A percentile compares a stretch with the other conserved stretches of the same genome.
These are phyloP conservation scores for Psilopsiagon aymara DNA, from an alignment of 2,113 vertebrate species.

Conservation along the genomic window DNA sequence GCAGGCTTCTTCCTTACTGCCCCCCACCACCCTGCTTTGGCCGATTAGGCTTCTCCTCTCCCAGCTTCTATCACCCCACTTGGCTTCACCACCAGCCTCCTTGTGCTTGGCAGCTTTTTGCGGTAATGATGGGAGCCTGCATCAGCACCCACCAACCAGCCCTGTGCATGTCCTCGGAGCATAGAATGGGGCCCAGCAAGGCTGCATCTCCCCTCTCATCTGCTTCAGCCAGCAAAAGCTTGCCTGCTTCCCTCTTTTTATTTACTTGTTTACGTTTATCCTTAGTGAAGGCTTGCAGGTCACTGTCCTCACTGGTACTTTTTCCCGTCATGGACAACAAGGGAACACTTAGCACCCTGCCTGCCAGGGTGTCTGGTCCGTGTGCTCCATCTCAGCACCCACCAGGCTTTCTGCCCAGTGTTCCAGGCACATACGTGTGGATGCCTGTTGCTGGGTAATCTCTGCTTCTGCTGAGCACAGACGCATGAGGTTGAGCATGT, in stretches of 20 bases:
- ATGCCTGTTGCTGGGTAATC: not conserved
- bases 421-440: not conserved
- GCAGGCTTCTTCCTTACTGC: not conserved
- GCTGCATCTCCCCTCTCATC: rapidly evolving
- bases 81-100: not conserved
- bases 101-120: not conserved
- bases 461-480: not conserved
- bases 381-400: rapidly evolving
- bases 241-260: not conserved
- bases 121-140: rapidly evolving
- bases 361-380: rapidly evolving
- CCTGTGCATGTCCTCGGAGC: rapidly evolving
- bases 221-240: not conserved
- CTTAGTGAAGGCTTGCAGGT: not conserved
- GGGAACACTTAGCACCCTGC: rapidly evolving
- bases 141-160: rapidly evolving
- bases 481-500: not conserved
- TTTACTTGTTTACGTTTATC: not conserved
- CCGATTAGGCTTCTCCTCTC: not conserved
- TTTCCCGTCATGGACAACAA: rapidly evolving
- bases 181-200: not conserved
- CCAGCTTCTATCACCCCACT: not conserved
- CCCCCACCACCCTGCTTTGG: not conserved
- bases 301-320: not conserved
- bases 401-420: rapidly evolving